These are phyloP conservation scores for Zaprionus ghesquierei DNA, from an alignment of 1,140 invertebrate genomes.

Conservation along the genomic window DNA sequence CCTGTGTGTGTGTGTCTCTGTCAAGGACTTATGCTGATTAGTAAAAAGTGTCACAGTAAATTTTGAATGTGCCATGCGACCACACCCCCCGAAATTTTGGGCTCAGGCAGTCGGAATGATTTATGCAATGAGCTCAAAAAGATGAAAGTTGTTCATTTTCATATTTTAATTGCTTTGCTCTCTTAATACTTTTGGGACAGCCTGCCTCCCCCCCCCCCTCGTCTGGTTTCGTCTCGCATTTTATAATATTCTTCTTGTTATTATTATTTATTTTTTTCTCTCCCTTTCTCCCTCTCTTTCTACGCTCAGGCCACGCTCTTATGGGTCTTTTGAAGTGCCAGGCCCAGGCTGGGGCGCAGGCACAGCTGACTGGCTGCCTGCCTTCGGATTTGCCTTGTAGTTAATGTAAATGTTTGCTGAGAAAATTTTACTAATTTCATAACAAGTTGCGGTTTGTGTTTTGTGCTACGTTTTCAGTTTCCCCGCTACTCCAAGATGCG, in stretches of 20 bases:
- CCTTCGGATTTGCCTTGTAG: conserved; percentile 58
- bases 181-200: conserved; percentile 80
- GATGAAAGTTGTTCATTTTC: conserved; percentile 81
- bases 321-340: conserved; percentile 74
- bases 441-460: conserved; percentile 77
- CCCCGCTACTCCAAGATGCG: background rate
- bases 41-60: conserved; percentile 79
- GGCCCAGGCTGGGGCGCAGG: background rate
- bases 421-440: conserved; percentile 81
- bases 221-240: conserved; percentile 29
- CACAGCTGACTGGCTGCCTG: conserved; percentile 9
- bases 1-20: conserved; percentile 24
- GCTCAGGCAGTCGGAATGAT: conserved; percentile 74
- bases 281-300: conserved; percentile 4
- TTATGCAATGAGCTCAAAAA: conserved; percentile 81
- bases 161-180: conserved; percentile 81
- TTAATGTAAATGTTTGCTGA: conserved; percentile 80
- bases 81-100: conserved; percentile 28
- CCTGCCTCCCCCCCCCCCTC: background rate
- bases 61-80: conserved; percentile 60
- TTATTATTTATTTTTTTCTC: conserved; percentile 39
- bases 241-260: conserved; percentile 45
- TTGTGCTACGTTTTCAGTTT: conserved; percentile 73
- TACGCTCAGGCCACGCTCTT: conserved; percentile 62
- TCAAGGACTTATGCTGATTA: conserved; percentile 77